These are phyloP conservation scores for Merluccius polli DNA, from an alignment of 2,797 vertebrate species.

Conservation along the genomic window DNA sequence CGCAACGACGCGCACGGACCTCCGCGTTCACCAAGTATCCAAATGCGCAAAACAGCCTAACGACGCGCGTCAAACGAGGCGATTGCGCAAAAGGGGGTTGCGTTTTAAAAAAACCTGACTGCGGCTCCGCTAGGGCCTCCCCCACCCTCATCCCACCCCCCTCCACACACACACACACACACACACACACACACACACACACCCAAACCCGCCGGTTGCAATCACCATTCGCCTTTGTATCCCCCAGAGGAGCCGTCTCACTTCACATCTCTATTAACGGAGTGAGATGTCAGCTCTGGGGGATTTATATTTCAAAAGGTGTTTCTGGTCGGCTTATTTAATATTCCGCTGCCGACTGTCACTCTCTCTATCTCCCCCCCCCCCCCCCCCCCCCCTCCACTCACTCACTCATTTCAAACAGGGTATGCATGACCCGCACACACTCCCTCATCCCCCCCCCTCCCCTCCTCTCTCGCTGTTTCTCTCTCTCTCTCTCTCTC, in stretches of 20 bases:
- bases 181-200: no score
- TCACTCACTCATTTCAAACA: background rate
- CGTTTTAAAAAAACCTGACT: background rate
- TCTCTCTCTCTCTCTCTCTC: background rate
- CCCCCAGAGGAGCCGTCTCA: background rate
- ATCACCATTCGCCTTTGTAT: background rate
- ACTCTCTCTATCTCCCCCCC: background rate
- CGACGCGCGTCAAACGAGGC: background rate
- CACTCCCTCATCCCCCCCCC: background rate
- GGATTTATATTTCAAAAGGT: constrained; percentile 1
- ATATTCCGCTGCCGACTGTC: background rate
- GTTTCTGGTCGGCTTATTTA: background rate
- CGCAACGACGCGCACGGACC: no score
- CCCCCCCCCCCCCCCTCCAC: background rate
- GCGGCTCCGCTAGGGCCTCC: no score
- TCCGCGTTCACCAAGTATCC: no score
- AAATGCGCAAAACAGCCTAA: no score
- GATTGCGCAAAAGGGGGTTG: background rate
- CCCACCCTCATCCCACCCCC: no score
- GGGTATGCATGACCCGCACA: background rate
- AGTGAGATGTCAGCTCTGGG: background rate
- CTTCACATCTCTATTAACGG: no score
- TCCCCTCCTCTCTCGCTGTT: background rate
- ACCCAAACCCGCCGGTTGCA: background rate
- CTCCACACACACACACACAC: no score